phyloP scores from a whole-genome alignment of 2,797 vertebrate genomes.

The Sebastes itinus region DNA sequence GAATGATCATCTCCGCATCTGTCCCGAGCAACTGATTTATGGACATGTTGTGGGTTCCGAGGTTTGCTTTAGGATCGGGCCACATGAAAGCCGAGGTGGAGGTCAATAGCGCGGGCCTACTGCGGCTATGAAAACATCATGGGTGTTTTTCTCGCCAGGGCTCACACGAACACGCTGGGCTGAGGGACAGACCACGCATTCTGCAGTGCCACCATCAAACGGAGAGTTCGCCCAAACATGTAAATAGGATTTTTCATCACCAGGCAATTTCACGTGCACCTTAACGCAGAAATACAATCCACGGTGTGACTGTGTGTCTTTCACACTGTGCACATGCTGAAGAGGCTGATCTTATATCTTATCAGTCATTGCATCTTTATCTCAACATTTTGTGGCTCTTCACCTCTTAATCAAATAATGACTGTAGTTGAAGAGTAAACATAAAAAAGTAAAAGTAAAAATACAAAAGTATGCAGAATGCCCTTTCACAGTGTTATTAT shows the following conservation, averaged over 20 bases:
- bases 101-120: slow-evolving; percentile 63
- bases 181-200: slow-evolving; percentile 49
- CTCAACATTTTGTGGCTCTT: background rate
- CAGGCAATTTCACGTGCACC: slow-evolving; percentile 39
- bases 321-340: background rate
- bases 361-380: background rate
- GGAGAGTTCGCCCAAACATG: slow-evolving; percentile 32
- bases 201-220: slow-evolving; percentile 50
- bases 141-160: slow-evolving; percentile 61
- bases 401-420: background rate
- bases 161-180: slow-evolving; percentile 46
- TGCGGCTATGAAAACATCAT: slow-evolving; percentile 71
- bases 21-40: slow-evolving; percentile 63
- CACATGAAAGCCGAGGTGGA: slow-evolving; percentile 71
- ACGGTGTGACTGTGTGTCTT: background rate
- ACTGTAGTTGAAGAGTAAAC: background rate
- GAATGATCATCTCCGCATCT: slow-evolving; percentile 32
- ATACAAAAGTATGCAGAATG: background rate
- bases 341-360: background rate
- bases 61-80: slow-evolving; percentile 59
- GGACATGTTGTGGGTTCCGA: slow-evolving; percentile 70
- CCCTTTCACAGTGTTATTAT: background rate
- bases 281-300: slow-evolving; percentile 22
- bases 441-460: background rate
- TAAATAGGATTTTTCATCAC: slow-evolving; percentile 56